Conservation (phyloP, 1,140 invertebrate species). For the Apocrypta bakeri region DNA sequence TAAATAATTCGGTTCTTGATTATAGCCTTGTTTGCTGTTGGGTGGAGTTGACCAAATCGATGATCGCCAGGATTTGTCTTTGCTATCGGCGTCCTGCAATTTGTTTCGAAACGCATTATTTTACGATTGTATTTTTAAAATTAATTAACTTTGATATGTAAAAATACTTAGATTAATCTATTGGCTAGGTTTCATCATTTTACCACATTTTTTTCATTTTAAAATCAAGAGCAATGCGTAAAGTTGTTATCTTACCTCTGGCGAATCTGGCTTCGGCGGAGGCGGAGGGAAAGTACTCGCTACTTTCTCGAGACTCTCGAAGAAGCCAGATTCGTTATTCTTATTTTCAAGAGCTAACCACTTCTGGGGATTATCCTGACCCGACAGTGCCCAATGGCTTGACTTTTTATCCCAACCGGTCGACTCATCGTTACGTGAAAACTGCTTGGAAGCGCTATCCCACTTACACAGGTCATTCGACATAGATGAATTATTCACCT, state of each 20-base stretch:
- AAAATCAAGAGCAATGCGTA: not conserved
- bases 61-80: constrained; percentile 63
- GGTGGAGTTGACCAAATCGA: constrained; percentile 69
- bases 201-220: too few species aligned
- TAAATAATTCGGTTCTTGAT: constrained; percentile 59
- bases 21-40: constrained; percentile 56
- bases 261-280: constrained; percentile 65
- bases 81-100: constrained; percentile 50
- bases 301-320: constrained; percentile 59
- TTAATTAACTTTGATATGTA: too few species aligned
- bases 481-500: constrained; percentile 50
- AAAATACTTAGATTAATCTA: too few species aligned
- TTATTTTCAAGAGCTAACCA: constrained; percentile 61
- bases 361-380: constrained; percentile 54
- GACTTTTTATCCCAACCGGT: constrained; percentile 56
- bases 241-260: constrained; percentile 55
- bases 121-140: constrained; percentile 24
- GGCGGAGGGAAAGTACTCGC: constrained; percentile 59
- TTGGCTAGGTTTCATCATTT: too few species aligned
- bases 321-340: constrained; percentile 55
- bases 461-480: constrained; percentile 60
- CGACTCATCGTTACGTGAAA: constrained; percentile 60
- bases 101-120: constrained; percentile 36
- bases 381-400: constrained; percentile 59
- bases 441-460: constrained; percentile 48